Percentiles rank a stretch among this genome's conserved stretches.
Conservation (phyloP, 2,797 vertebrate genomes). For the Chaetophractus vellerosus region DNA sequence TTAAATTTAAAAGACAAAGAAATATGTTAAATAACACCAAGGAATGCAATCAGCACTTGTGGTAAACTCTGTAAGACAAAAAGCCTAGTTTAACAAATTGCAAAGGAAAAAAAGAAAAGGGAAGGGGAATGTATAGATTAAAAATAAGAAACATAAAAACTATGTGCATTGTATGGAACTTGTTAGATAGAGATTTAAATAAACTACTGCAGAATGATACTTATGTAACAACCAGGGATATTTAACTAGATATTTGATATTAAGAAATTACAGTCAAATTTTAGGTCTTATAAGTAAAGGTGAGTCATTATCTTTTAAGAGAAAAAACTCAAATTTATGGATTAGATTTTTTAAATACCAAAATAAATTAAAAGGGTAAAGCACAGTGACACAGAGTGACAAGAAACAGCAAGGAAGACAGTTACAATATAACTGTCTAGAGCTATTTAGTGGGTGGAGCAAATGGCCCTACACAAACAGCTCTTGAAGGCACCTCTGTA, state of each 20-base stretch:
- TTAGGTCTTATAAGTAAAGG: conserved; percentile 34
- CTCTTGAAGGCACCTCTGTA: conserved; percentile 12
- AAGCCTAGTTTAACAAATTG: not conserved
- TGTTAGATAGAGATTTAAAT: conserved; percentile 29
- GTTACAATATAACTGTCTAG: not conserved
- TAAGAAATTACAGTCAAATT: conserved; percentile 67
- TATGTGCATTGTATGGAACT: conserved; percentile 21
- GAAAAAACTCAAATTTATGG: conserved; percentile 45
- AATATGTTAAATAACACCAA: not conserved
- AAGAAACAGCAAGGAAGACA: conserved; percentile 36
- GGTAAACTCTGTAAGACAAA: conserved; percentile 41
- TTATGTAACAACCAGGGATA: conserved; percentile 8
- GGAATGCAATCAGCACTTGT: conserved; percentile 1
- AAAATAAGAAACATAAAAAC: conserved; percentile 38
- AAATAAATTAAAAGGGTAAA: not conserved
- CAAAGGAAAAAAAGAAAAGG: not conserved
- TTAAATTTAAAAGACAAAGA: conserved; percentile 60
- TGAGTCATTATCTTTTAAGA: conserved; percentile 14
- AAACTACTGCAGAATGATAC: conserved; percentile 39
- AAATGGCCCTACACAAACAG: conserved; percentile 5
- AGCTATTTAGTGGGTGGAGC: not conserved
- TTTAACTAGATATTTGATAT: not conserved
- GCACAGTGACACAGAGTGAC: not conserved
- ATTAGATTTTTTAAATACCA: not conserved
- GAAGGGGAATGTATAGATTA: not conserved